Base-by-base conservation (phyloP, 2,113 vertebrate genomes). In the Drymodes brunneopygia region DNA sequence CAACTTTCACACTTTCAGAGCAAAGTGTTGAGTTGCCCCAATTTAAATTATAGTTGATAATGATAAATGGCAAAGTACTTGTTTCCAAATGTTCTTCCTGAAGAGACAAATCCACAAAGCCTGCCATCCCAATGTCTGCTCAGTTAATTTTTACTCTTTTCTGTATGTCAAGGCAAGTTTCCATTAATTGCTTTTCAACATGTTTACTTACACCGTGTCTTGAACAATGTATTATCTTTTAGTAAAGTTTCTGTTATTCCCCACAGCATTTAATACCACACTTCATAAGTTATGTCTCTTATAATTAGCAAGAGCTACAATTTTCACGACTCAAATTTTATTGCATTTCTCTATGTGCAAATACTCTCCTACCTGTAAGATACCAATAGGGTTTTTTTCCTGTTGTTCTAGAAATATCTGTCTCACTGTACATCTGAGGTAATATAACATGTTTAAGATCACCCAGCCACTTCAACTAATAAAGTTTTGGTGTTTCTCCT, bases 31-130 rank as follows among this genome's bases (percentile, higher is more conserved):
- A 91, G 73, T 56, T 82, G 69, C 28, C 58, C 47, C 47, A 89
- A 47, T 92, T 94, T 81, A 77, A 92, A 6, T 92, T 92, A 84
- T 33, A 69, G 69, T 19, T 92, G 73, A 82, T 93, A 92, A 78
- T 22, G 27, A 38, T 38, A 38, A 38, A 38, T 38, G 38, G 38
- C 38, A 38, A 38, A 38, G 38, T 50, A 60, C 31, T 84, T 75
- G 12, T 74, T 89, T 86, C 72, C 36, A 91, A 91, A 82, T 61
- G 29, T 75, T 79, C 70, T 61, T 92, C 57, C 78, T 62, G 42
- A 87, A 82, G 36, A 66, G 45, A 65, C 6, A 65, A 69, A 77
- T 69, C 53, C 54, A 70, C 53, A 85, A 75, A 57, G n/a, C 11
- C 81, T 91, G 36, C 27, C 58, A 70, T 57, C 33, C 27, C 48